These are phyloP conservation scores for Drosophila parthenogenetica DNA, from an alignment of 2,888 invertebrate genomes.

Conservation along the genomic window DNA sequence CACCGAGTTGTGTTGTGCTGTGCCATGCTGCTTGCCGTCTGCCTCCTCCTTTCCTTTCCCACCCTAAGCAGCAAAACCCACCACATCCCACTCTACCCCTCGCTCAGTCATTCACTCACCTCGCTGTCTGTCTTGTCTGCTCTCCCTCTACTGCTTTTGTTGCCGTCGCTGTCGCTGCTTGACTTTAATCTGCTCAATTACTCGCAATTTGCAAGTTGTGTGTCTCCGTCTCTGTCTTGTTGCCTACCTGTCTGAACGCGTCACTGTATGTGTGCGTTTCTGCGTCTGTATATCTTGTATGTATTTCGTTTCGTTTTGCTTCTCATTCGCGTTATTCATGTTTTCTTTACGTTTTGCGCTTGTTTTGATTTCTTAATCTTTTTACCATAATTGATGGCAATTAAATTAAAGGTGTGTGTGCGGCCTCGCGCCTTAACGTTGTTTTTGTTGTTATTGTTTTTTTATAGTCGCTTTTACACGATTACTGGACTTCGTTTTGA, in stretches of 20 bases:
- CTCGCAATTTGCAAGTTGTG: conserved; percentile 80
- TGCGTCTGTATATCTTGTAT: conserved; percentile 32
- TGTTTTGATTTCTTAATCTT: conserved; percentile 83
- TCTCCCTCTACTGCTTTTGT: conserved; percentile 23
- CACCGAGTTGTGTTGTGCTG: conserved; percentile 4
- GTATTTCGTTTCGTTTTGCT: conserved; percentile 57
- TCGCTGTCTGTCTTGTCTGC: conserved; percentile 35
- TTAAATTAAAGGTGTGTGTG: conserved; percentile 80
- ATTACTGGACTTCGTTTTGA: conserved; percentile 48
- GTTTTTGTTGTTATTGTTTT: conserved; percentile 17
- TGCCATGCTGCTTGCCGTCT: not conserved
- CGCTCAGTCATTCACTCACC: conserved; percentile 8
- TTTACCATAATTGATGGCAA: conserved; percentile 82
- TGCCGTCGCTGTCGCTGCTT: conserved; percentile 58
- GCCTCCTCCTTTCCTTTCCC: not conserved
- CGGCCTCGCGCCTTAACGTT: conserved; percentile 53
- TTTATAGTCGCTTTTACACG: conserved; percentile 43
- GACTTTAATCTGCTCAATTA: conserved; percentile 82
- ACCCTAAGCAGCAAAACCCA: not conserved
- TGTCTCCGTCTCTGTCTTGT: conserved; percentile 38
- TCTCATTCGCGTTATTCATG: conserved; percentile 69
- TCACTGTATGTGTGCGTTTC: conserved; percentile 1
- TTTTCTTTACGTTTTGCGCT: conserved; percentile 73
- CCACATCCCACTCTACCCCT: not conserved
- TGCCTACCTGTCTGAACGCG: conserved; percentile 25